Evolutionary conservation across 2,113 vertebrate species (phyloP).

Genomic region (Sterrhoptilus dennistouni): DNA sequence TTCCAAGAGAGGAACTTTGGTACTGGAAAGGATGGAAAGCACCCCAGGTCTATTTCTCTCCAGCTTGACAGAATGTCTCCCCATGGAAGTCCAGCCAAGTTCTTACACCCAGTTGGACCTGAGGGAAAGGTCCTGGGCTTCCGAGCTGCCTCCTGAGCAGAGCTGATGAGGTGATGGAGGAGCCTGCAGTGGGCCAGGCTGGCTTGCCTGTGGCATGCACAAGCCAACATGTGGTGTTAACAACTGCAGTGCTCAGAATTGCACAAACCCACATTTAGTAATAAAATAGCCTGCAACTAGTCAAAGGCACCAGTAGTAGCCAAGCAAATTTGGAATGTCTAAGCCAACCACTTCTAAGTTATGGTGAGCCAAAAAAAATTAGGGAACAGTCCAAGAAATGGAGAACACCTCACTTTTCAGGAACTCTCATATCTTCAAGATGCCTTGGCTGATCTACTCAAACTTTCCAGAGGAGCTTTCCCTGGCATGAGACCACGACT

Average conservation of each 20-base stretch:
- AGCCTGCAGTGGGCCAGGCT: not conserved
- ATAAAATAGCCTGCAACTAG: constrained; percentile 57
- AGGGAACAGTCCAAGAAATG: constrained; percentile 51
- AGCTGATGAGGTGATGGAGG: constrained; percentile 14
- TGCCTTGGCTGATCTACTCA: constrained; percentile 47
- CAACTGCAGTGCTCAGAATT: not conserved
- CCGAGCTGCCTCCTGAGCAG: not conserved
- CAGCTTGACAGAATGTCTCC: not conserved
- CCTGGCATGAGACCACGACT: constrained; percentile 14
- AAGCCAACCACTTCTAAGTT: constrained; percentile 46
- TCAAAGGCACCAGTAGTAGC: constrained; percentile 42
- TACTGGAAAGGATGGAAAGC: not conserved
- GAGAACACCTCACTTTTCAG: constrained; percentile 60
- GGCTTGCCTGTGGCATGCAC: not conserved
- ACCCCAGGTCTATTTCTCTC: not conserved
- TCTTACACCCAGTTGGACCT: not conserved
- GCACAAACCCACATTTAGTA: constrained; percentile 18
- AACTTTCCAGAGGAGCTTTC: constrained; percentile 61
- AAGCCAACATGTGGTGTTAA: constrained; percentile 29
- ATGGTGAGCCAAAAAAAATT: constrained; percentile 51
- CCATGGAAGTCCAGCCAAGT: not conserved
- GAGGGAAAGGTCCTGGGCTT: not conserved
- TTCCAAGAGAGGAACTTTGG: not conserved
- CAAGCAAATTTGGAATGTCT: constrained; percentile 48
- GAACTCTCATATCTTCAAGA: constrained; percentile 56